phyloP scores from a whole-genome alignment of 2,113 vertebrate species.

The Nibea albiflora region DNA sequence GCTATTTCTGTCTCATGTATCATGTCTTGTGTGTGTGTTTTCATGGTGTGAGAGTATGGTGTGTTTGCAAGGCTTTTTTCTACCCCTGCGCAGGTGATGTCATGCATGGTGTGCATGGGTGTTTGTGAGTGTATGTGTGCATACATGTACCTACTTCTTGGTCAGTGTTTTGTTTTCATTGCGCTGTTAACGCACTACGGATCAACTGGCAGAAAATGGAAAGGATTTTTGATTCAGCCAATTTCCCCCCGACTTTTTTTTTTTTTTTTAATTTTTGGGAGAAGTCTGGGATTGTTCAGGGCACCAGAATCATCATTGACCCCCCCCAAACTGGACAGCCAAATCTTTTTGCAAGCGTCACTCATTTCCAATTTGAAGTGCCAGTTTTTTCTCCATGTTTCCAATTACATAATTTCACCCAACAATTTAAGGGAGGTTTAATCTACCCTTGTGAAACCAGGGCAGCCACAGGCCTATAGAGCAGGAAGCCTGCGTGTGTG shows the following conservation, averaged over 20 bases:
- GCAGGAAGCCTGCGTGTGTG: background rate
- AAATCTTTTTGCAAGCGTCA: background rate
- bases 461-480: background rate
- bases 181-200: conserved; percentile 40
- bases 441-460: background rate
- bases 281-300: background rate
- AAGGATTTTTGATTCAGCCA: background rate
- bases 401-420: background rate
- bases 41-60: conserved; percentile 51
- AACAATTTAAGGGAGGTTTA: background rate
- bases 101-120: conserved; percentile 63
- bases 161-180: conserved; percentile 76
- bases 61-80: conserved; percentile 51
- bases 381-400: background rate
- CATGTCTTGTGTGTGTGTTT: conserved; percentile 48
- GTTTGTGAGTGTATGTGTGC: conserved; percentile 21
- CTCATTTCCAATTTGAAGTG: background rate
- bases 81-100: conserved; percentile 56
- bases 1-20: conserved; percentile 67
- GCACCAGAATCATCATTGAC: background rate
- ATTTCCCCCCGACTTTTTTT: background rate
- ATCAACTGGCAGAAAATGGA: background rate
- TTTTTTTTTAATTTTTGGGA: background rate
- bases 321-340: background rate
- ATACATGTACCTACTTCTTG: conserved; percentile 61